These are phyloP conservation scores for Meles meles DNA, from an alignment of 2,113 vertebrate genomes.

Conservation along the genomic window DNA sequence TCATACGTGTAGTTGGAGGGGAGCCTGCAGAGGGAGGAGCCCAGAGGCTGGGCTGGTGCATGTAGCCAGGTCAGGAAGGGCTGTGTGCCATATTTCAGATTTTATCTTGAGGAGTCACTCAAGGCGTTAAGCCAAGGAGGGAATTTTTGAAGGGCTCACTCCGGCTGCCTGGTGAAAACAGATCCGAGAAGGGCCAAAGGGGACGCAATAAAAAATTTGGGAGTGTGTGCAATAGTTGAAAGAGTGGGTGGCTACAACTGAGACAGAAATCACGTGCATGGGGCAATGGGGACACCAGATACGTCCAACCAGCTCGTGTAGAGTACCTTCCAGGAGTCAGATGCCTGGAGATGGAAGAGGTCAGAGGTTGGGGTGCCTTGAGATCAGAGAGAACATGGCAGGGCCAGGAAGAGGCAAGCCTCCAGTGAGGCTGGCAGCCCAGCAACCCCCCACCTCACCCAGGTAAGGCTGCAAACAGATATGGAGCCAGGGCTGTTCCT, in stretches of 20 bases:
- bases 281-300: rapidly evolving
- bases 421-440: rapidly evolving
- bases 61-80: rapidly evolving
- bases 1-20: rapidly evolving
- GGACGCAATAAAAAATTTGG: too few relatives aligned
- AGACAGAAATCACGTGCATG: neutral
- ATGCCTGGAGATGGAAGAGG: neutral
- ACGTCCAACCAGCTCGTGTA: rapidly evolving
- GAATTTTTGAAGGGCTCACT: neutral
- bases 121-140: neutral
- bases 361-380: too few relatives aligned
- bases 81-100: rapidly evolving
- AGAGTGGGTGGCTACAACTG: neutral
- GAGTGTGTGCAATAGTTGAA: too few relatives aligned
- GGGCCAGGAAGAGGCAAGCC: neutral
- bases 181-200: neutral
- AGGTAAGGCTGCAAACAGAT: neutral
- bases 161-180: neutral
- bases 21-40: rapidly evolving
- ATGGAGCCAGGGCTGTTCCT: rapidly evolving
- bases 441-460: too few relatives aligned
- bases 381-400: neutral
- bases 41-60: rapidly evolving
- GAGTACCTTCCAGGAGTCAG: neutral
- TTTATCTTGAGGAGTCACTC: neutral